Percentiles rank a stretch among this genome's conserved stretches.
These are phyloP conservation scores for Phortica variegata DNA, from an alignment of 1,140 invertebrate genomes.

Conservation along the genomic window DNA sequence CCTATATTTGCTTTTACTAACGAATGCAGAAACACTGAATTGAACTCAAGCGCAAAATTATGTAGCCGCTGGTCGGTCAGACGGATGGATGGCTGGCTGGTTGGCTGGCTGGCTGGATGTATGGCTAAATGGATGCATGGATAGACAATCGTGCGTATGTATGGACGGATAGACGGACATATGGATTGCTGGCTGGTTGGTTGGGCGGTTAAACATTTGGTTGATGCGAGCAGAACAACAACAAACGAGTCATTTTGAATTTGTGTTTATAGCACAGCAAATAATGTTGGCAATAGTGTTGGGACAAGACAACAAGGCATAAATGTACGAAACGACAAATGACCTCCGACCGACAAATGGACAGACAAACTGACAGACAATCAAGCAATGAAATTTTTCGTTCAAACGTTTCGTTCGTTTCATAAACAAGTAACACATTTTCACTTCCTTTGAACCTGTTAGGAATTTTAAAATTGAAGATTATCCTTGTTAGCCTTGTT, in stretches of 20 bases:
- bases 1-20: slow-evolving; percentile 48
- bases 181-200: too few relatives aligned
- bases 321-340: too few relatives aligned
- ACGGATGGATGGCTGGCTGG: too few relatives aligned
- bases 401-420: slow-evolving; percentile 16
- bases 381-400: slow-evolving; percentile 50
- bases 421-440: slow-evolving; percentile 52
- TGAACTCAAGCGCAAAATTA: slow-evolving; percentile 54
- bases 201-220: too few relatives aligned
- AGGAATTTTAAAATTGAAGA: slow-evolving; percentile 52
- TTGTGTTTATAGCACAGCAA: slow-evolving; percentile 27
- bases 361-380: slow-evolving; percentile 21
- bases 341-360: too few relatives aligned
- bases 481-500: slow-evolving; percentile 42
- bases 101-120: too few relatives aligned
- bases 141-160: slow-evolving; percentile 6
- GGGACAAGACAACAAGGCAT: too few relatives aligned
- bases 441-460: slow-evolving; percentile 52
- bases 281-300: too few relatives aligned
- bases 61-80: slow-evolving; percentile 41
- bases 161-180: slow-evolving; percentile 1
- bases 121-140: slow-evolving; percentile 16
- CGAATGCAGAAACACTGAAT: slow-evolving; percentile 40
- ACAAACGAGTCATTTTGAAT: too few relatives aligned
- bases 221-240: too few relatives aligned